These are phyloP conservation scores for Drosophila quadrilineata DNA, from an alignment of 1,140 invertebrate species.

Conservation along the genomic window DNA sequence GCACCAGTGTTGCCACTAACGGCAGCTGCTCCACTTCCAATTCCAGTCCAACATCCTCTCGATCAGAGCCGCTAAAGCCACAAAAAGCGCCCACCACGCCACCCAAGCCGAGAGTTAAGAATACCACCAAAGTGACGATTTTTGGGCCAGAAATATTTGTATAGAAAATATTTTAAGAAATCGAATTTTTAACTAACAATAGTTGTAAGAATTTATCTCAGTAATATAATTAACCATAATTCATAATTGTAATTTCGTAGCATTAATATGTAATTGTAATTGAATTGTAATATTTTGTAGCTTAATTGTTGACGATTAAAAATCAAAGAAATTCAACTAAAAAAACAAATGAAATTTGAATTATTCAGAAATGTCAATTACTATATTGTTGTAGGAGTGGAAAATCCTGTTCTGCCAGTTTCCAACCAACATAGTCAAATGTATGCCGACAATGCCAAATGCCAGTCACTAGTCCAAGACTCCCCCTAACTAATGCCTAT, in stretches of 20 bases:
- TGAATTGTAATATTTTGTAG: not conserved
- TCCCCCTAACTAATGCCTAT: too few relatives aligned
- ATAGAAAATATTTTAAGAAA: not conserved
- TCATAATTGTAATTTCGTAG: too few relatives aligned
- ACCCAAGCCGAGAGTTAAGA: constrained; percentile 39
- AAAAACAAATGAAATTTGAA: constrained; percentile 20
- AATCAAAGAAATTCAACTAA: constrained; percentile 52
- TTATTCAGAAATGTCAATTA: constrained; percentile 68
- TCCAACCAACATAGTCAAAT: constrained; percentile 56
- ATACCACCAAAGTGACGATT: constrained; percentile 29
- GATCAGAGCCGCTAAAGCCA: too few relatives aligned
- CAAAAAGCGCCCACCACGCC: constrained; percentile 52
- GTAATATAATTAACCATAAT: too few relatives aligned
- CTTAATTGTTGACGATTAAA: constrained; percentile 76
- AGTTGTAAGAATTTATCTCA: too few relatives aligned
- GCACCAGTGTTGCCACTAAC: not conserved
- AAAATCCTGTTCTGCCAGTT: constrained; percentile 78
- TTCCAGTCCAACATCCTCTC: not conserved
- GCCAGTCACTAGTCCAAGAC: constrained; percentile 43
- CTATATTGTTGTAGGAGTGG: constrained; percentile 71
- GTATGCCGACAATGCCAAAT: constrained; percentile 61
- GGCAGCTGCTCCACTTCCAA: not conserved
- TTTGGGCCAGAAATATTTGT: constrained; percentile 63
- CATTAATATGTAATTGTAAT: too few relatives aligned
- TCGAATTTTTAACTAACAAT: too few relatives aligned